Evolutionary conservation across 2,888 invertebrate genomes (phyloP).

Genomic region (Hanleya hanleyi): DNA sequence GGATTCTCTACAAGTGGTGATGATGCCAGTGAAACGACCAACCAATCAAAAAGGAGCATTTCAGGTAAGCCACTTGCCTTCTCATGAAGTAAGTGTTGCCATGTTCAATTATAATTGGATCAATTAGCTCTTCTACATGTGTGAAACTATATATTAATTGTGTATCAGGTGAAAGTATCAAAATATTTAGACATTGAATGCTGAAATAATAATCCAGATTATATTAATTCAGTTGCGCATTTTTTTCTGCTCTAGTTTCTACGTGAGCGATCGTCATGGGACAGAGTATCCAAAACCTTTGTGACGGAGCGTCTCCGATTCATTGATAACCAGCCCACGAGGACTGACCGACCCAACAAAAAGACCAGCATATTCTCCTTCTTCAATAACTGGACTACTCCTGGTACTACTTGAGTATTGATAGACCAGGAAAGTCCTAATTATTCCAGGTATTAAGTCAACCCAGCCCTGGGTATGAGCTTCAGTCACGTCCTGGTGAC

Average conservation of each 20-base stretch:
- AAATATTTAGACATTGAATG: too few species aligned
- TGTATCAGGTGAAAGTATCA: too few species aligned
- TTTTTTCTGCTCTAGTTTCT: conserved; percentile 48
- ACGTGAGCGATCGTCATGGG: conserved; percentile 45
- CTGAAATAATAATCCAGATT: too few species aligned
- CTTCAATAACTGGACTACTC: conserved; percentile 63
- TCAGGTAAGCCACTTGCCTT: too few species aligned
- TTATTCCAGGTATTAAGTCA: too few species aligned
- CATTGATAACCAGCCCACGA: conserved; percentile 48
- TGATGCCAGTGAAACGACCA: conserved; percentile 62
- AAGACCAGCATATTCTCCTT: conserved; percentile 27
- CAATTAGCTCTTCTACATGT: too few species aligned
- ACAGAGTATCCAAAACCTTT: conserved; percentile 52
- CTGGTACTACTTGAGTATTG: conserved; percentile 60
- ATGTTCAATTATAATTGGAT: too few species aligned
- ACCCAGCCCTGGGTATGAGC: too few species aligned
- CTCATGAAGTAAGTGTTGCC: too few species aligned
- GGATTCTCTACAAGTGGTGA: conserved; percentile 56
- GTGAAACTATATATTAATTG: too few species aligned
- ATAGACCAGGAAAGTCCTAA: too few species aligned
- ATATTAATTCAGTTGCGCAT: background rate
- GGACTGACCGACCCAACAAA: conserved; percentile 40
- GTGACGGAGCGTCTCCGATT: conserved; percentile 44
- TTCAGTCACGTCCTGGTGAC: too few species aligned
- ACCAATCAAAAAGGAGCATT: conserved; percentile 50